Evolutionary conservation across 2,888 invertebrate genomes (phyloP).

Genomic region (Orthosia gothica): DNA sequence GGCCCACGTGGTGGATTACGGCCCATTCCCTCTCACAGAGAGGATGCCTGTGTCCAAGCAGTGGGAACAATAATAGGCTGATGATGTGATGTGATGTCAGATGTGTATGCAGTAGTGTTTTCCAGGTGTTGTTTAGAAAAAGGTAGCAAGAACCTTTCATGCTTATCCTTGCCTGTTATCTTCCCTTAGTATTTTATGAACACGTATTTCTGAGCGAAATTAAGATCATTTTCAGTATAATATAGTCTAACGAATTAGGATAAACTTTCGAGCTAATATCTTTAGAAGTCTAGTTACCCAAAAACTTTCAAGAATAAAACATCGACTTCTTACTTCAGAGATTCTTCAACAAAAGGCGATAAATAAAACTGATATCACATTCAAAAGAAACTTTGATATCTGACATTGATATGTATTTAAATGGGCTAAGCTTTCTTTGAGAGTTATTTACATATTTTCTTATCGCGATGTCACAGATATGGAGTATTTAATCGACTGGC

Average conservation of each 20-base stretch:
- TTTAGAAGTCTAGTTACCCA: constrained; percentile 19
- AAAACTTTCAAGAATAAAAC: constrained; percentile 44
- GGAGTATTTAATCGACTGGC: constrained; percentile 58
- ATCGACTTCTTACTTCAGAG: constrained; percentile 49
- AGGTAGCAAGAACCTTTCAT: not conserved
- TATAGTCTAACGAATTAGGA: constrained; percentile 2
- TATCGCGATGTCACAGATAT: constrained; percentile 53
- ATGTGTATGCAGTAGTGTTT: too few relatives aligned
- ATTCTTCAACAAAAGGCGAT: constrained; percentile 50
- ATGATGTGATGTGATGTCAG: too few relatives aligned
- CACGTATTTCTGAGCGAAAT: not conserved
- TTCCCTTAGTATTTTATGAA: not conserved
- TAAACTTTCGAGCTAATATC: constrained; percentile 36
- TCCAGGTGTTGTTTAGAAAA: constrained; percentile 12
- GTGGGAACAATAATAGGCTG: too few relatives aligned
- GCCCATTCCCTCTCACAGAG: too few relatives aligned
- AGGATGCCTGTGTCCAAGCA: too few relatives aligned
- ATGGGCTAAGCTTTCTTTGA: constrained; percentile 56
- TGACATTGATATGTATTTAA: constrained; percentile 59
- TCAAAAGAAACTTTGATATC: constrained; percentile 51
- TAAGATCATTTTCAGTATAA: constrained; percentile 1
- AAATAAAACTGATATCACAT: constrained; percentile 50
- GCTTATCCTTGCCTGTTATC: not conserved
- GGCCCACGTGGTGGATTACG: too few relatives aligned
- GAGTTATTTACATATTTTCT: constrained; percentile 62